These are phyloP conservation scores for Microcebus griseorufus DNA, from an alignment of 2,113 vertebrate genomes.

Conservation along the genomic window DNA sequence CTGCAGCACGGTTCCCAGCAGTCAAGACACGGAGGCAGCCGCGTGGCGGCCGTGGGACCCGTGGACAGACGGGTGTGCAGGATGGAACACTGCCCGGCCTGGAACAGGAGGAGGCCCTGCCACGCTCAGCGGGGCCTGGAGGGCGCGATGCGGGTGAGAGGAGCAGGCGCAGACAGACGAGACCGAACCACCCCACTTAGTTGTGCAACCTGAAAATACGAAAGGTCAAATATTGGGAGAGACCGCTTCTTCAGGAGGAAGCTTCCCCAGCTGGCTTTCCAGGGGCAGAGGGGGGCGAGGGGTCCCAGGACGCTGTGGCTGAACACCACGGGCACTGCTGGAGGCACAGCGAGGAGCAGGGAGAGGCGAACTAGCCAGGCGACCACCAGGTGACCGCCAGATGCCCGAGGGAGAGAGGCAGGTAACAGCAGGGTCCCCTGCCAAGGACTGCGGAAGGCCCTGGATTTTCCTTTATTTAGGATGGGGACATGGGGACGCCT, in stretches of 20 bases:
- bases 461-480: neutral
- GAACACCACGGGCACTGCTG: too few species aligned
- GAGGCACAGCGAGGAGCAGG: too few species aligned
- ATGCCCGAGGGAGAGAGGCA: too few species aligned
- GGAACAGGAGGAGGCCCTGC: neutral
- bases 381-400: too few species aligned
- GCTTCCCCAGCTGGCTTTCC: neutral
- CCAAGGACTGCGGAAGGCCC: neutral
- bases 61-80: neutral
- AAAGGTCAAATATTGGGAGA: neutral
- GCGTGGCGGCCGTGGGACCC: fast-evolving
- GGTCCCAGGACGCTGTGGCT: too few species aligned
- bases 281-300: too few species aligned
- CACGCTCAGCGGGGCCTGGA: neutral
- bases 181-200: fast-evolving
- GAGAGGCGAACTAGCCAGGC: too few species aligned
- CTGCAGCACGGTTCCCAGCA: fast-evolving
- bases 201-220: neutral
- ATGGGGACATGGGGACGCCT: neutral
- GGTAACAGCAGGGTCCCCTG: too few species aligned
- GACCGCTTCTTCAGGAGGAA: neutral
- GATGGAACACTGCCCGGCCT: neutral
- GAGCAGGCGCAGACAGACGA: neutral
- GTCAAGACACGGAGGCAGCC: neutral
- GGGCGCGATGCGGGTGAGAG: neutral